Percentiles rank a stretch among this genome's conserved stretches.
Conservation (phyloP, 2,888 invertebrate genomes). For the Macrosiphum euphorbiae region DNA sequence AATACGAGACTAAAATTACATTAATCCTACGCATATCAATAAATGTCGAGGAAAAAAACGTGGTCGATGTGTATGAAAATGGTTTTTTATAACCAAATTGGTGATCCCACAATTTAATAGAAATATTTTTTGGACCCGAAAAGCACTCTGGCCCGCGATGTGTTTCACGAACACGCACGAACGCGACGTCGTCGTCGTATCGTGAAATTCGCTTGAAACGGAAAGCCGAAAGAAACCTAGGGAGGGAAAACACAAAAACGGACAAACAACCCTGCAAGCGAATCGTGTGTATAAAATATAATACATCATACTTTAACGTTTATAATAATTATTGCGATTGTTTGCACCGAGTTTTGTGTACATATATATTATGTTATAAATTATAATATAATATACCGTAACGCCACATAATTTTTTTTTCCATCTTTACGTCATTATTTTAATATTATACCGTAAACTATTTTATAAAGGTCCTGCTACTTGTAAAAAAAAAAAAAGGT, state of each 20-base stretch:
- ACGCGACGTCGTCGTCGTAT: neutral
- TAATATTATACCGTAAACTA: neutral
- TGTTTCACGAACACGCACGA: neutral
- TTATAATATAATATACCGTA: neutral
- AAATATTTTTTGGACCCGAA: neutral
- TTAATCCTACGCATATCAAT: neutral
- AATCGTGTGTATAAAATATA: neutral
- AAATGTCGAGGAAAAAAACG: neutral
- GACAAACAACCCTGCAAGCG: neutral
- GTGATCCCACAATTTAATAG: neutral
- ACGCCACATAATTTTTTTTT: neutral
- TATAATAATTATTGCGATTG: slow-evolving; percentile 18
- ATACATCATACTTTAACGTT: slow-evolving; percentile 2
- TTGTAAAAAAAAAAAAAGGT: neutral
- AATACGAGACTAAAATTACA: neutral
- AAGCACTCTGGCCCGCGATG: neutral
- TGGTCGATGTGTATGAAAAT: neutral
- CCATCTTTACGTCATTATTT: neutral
- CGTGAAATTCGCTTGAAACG: neutral
- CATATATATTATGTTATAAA: neutral
- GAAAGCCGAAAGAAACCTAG: neutral
- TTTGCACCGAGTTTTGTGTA: slow-evolving; percentile 15
- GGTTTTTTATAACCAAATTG: neutral
- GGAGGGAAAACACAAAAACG: neutral
- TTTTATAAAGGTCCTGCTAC: neutral